Evolutionary conservation across 2,888 invertebrate species (phyloP), one percentile per base, ranked within the genome.

Genomic region (Cerastis rubricosa): DNA sequence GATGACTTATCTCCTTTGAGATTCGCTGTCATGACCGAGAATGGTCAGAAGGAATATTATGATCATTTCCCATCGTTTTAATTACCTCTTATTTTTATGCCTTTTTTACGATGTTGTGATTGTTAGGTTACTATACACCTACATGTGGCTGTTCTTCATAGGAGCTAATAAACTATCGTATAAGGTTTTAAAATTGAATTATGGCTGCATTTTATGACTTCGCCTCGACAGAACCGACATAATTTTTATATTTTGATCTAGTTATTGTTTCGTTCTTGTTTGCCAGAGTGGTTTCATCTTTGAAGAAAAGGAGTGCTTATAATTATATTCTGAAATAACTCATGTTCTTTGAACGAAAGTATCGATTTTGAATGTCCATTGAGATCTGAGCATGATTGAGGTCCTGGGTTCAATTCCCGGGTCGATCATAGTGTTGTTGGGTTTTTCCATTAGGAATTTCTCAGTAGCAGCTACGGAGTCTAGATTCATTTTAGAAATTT

Each of bases 171-270:
- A 77, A 69, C 40, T 43, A 43, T 29, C 29, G 29, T 19, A 19
- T 49, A 43, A 14, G 22, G 77, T 63, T 78, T 61, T 63, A 59
- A 67, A 78, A 67, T 71, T 61, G 9, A 66, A 71, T 63, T 35
- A 47, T 54, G 51, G 9, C 66, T 40, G 71, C 45, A 40, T 71
- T 78, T 71, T 71, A 78, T 47, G 71, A 67, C 29, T 78, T 59
- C 3, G 25, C 12, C 17, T 29, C 25, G 9, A 61, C 25, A 47
- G 11, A n/a, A 3, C 77, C 64, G 69, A 77, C 54, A 22, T 70
- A 14, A 77, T 6, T 70, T 69, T 63, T 70, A 64, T 43, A 25
- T 49, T 64, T 76, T 19, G 25, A 14, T 5, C 45, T 45, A 29
- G 47, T 43, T 40, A 63, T 22, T n/a, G n/a, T 22, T 22, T 12